Percentiles rank a stretch among this genome's conserved stretches.
Conservation (phyloP, 2,888 invertebrate species). For the Caenorhabditis sp. region DNA sequence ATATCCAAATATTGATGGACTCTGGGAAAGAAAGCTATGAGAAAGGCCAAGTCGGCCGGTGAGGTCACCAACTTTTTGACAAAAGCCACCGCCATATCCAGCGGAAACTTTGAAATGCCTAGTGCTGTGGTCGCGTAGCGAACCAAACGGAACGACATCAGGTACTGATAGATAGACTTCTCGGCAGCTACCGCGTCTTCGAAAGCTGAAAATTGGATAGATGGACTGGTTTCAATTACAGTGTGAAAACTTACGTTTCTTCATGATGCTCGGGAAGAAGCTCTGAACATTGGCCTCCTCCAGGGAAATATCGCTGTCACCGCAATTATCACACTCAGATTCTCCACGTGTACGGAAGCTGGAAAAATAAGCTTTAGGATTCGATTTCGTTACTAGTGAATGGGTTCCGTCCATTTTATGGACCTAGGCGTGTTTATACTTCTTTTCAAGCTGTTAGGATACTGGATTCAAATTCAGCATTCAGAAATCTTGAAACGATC, state of each 20-base stretch:
- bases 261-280: conserved; percentile 70
- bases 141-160: conserved; percentile 76
- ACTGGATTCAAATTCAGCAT: too few relatives aligned
- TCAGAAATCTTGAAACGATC: too few relatives aligned
- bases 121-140: conserved; percentile 71
- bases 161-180: conserved; percentile 71
- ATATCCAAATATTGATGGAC: conserved; percentile 65
- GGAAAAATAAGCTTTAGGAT: not conserved
- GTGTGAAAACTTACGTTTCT: conserved; percentile 63
- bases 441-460: too few relatives aligned
- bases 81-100: conserved; percentile 69
- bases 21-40: conserved; percentile 60
- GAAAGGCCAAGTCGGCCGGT: conserved; percentile 27
- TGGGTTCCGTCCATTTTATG: too few relatives aligned
- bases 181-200: conserved; percentile 77
- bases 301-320: conserved; percentile 74
- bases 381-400: not conserved
- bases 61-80: conserved; percentile 68
- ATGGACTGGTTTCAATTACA: not conserved
- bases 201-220: conserved; percentile 74
- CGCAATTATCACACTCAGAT: conserved; percentile 81
- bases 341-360: conserved; percentile 71
- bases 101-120: conserved; percentile 72
- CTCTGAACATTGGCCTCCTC: conserved; percentile 59
- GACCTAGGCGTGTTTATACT: too few relatives aligned